phyloP scores from a whole-genome alignment of 2,797 vertebrate genomes.

The Heliangelus exortis region DNA sequence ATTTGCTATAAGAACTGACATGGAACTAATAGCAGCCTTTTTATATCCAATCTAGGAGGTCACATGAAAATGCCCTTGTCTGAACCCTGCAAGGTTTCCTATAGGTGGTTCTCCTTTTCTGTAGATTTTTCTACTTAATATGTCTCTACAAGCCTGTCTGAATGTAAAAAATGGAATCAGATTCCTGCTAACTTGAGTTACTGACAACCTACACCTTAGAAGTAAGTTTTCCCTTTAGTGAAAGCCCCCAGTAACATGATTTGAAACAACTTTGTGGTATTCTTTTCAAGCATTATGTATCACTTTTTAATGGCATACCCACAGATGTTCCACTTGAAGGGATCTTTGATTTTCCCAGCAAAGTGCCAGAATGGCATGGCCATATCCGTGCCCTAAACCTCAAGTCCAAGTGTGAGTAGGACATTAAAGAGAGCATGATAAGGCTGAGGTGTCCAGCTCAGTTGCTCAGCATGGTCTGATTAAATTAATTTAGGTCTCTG shows the following conservation, averaged over 20 bases:
- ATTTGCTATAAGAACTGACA: conserved; percentile 79
- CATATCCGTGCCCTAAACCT: conserved; percentile 47
- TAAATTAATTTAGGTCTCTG: conserved; percentile 78
- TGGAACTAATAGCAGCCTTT: conserved; percentile 84
- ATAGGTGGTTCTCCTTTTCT: conserved; percentile 75
- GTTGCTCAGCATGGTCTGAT: conserved; percentile 72
- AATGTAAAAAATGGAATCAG: conserved; percentile 73
- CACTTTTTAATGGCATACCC: conserved; percentile 64
- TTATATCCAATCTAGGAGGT: conserved; percentile 82
- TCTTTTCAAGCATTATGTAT: conserved; percentile 67
- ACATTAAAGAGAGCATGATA: conserved; percentile 58
- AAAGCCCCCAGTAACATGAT: conserved; percentile 58
- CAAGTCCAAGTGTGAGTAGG: conserved; percentile 49
- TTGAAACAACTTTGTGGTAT: conserved; percentile 73
- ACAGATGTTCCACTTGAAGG: conserved; percentile 49
- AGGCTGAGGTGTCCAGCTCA: conserved; percentile 54
- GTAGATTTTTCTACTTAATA: conserved; percentile 71
- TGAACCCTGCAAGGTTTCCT: conserved; percentile 79
- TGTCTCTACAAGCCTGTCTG: conserved; percentile 75
- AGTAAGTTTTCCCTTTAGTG: conserved; percentile 69
- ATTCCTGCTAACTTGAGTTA: conserved; percentile 77
- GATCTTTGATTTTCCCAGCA: conserved; percentile 67
- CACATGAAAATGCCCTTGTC: conserved; percentile 80
- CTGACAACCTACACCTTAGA: conserved; percentile 54
- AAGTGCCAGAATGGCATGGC: conserved; percentile 58